Conservation (phyloP, 2,888 invertebrate genomes). For the Sesamia inferens region DNA sequence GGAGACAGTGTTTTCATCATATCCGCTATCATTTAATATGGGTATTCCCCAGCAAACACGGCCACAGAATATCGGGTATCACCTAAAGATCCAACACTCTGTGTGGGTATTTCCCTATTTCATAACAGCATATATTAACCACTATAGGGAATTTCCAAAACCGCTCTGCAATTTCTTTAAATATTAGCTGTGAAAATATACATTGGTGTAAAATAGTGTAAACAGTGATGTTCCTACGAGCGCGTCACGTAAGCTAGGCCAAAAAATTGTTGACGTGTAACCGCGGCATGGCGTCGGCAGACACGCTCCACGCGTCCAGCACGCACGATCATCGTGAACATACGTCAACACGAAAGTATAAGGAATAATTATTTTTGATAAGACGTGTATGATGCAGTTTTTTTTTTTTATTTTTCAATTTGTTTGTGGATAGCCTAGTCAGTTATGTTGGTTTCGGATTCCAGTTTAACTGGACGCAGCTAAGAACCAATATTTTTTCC, state of each 20-base stretch:
- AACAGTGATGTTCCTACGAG: neutral
- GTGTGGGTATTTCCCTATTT: slow-evolving; percentile 9
- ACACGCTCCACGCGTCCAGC: slow-evolving; percentile 33
- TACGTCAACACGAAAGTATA: slow-evolving; percentile 32
- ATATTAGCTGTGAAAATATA: slow-evolving; percentile 43
- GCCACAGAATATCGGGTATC: neutral
- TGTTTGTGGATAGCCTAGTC: no score
- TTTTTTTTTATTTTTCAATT: neutral
- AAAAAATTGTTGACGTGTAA: slow-evolving; percentile 51
- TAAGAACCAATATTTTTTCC: no score
- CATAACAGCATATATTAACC: neutral
- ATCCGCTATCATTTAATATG: neutral
- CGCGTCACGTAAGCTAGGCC: slow-evolving; percentile 38
- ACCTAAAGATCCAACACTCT: neutral
- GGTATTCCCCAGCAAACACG: slow-evolving; percentile 3
- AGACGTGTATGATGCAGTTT: neutral
- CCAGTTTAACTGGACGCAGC: no score
- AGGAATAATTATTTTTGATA: slow-evolving; percentile 26
- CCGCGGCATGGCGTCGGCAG: slow-evolving; percentile 19
- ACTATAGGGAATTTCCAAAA: neutral
- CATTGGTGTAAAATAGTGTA: neutral
- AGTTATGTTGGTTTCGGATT: no score
- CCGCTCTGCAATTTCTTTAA: neutral
- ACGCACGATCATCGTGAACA: slow-evolving; percentile 50
- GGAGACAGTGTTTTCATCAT: neutral